These are phyloP conservation scores for Cephus sareptanus DNA, from an alignment of 2,888 invertebrate genomes.

Conservation along the genomic window DNA sequence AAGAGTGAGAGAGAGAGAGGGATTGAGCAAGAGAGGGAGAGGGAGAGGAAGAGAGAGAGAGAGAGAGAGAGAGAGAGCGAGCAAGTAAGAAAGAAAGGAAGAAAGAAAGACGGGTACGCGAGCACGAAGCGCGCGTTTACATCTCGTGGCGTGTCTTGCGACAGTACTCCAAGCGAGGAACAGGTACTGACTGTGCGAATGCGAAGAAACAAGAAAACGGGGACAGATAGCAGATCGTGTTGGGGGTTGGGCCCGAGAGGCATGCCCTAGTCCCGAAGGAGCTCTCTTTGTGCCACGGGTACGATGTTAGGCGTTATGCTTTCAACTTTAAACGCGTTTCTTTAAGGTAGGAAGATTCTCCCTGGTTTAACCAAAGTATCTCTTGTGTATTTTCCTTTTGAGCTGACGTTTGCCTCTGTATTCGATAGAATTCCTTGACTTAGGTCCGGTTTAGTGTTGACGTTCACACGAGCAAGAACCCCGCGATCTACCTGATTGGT, in stretches of 20 bases:
- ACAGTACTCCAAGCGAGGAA: background rate
- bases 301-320: conserved; percentile 33
- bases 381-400: background rate
- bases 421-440: conserved; percentile 31
- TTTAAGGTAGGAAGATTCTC: background rate
- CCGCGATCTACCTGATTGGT: conserved; percentile 27
- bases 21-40: no score
- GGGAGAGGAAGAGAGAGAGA: no score
- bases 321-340: background rate
- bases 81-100: conserved; percentile 29
- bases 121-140: conserved; percentile 13
- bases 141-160: background rate
- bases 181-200: background rate
- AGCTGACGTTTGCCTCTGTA: background rate
- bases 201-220: conserved; percentile 10
- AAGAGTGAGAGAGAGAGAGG: no score
- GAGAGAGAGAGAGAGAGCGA: no score
- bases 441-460: conserved; percentile 41
- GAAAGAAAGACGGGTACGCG: conserved; percentile 41
- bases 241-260: conserved; percentile 30
- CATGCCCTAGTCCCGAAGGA: conserved; percentile 29
- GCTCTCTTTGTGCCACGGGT: conserved; percentile 21
- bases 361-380: background rate
- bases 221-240: conserved; percentile 30
- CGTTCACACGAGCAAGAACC: conserved; percentile 34